Evolutionary conservation across 2,113 vertebrate genomes (phyloP).

Genomic region (Ageneiosus marmoratus): DNA sequence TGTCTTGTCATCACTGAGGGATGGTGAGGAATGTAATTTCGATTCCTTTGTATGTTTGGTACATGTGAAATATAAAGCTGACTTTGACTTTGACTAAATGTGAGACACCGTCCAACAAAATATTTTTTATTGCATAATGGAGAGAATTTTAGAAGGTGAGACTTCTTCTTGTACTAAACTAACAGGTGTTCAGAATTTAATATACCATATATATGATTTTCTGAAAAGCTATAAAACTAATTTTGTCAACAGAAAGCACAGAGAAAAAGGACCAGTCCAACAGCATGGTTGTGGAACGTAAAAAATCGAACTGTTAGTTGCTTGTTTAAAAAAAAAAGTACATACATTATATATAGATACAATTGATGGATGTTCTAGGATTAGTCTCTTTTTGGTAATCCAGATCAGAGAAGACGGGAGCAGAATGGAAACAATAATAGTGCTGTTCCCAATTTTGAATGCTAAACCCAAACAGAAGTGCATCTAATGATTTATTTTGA

Average conservation of each 20-base stretch:
- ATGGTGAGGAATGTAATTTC: too few relatives aligned
- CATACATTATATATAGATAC: neutral
- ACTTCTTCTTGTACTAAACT: neutral
- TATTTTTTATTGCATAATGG: neutral
- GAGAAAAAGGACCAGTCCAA: neutral
- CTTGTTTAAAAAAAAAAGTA: neutral
- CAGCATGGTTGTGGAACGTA: neutral
- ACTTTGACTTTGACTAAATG: too few relatives aligned
- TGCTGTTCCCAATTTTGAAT: neutral
- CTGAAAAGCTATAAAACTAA: neutral
- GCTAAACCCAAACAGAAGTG: neutral
- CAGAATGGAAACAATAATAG: conserved; percentile 10
- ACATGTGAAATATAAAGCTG: too few relatives aligned
- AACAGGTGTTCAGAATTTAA: neutral
- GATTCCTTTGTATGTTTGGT: too few relatives aligned
- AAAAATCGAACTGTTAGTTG: neutral
- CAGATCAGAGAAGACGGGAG: neutral
- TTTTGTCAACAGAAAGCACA: neutral
- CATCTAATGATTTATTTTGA: conserved; percentile 3
- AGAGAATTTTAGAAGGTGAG: neutral
- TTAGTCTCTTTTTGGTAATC: neutral
- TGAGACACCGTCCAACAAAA: too few relatives aligned
- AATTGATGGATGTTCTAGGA: neutral
- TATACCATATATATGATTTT: too few relatives aligned
- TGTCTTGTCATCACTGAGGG: too few relatives aligned